A percentile compares a stretch with the other conserved stretches of the same genome.
phyloP scores from a whole-genome alignment of 2,888 invertebrate species.

The Desoria tigrina region DNA sequence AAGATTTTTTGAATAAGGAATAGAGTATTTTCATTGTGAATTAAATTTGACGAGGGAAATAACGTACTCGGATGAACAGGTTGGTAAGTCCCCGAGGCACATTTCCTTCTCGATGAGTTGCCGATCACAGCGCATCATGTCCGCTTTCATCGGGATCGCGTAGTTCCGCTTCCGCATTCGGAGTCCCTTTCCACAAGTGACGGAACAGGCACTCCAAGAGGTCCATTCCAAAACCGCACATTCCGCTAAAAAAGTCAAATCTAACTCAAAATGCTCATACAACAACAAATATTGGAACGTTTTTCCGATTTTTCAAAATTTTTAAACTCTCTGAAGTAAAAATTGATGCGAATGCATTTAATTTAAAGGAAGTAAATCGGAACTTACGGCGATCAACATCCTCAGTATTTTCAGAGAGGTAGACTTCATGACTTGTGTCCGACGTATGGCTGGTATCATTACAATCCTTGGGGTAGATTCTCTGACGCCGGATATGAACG shows the following conservation, averaged over 20 bases:
- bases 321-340: no score
- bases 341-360: no score
- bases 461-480: conserved; percentile 72
- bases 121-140: conserved; percentile 68
- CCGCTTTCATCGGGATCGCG: conserved; percentile 70
- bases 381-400: conserved; percentile 67
- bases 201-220: conserved; percentile 76
- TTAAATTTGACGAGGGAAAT: neutral
- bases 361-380: no score
- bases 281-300: neutral
- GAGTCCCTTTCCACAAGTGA: conserved; percentile 83
- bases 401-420: conserved; percentile 67
- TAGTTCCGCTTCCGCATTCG: conserved; percentile 76
- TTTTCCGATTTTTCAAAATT: no score
- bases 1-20: conserved; percentile 1
- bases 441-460: conserved; percentile 58
- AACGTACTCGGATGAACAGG: conserved; percentile 59
- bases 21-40: no score
- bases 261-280: neutral
- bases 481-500: conserved; percentile 68
- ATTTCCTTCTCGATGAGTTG: conserved; percentile 79
- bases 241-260: conserved; percentile 65
- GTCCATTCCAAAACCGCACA: conserved; percentile 77
- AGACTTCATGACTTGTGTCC: conserved; percentile 46
- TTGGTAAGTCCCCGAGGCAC: conserved; percentile 76